Evolutionary conservation across 2,113 vertebrate species (phyloP).

Genomic region (Ptychochromis oligacanthus): DNA sequence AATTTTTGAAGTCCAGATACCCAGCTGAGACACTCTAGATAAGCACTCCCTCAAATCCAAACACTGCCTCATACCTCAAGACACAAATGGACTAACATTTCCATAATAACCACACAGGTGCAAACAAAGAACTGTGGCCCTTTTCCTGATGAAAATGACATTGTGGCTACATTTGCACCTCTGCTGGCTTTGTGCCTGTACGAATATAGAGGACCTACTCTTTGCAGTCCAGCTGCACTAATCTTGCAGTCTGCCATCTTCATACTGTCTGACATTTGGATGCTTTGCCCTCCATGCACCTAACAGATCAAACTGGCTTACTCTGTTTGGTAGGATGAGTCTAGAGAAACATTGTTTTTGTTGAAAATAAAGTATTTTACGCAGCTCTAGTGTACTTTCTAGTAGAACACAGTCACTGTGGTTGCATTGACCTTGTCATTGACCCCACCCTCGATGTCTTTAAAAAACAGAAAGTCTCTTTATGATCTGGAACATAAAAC

Average conservation of each 20-base stretch:
- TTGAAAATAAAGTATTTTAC: conserved; percentile 9
- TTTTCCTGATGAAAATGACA: conserved; percentile 21
- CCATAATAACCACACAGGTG: not conserved
- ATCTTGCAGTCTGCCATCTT: conserved; percentile 33
- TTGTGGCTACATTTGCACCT: conserved; percentile 31
- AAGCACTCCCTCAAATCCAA: not conserved
- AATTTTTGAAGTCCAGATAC: not conserved
- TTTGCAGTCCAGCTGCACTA: conserved; percentile 17
- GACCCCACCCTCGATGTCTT: not conserved
- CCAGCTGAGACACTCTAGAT: not conserved
- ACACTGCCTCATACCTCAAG: not conserved
- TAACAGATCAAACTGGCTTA: conserved; percentile 12
- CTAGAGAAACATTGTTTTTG: conserved; percentile 13
- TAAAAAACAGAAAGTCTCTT: not conserved
- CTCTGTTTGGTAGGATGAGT: conserved; percentile 7
- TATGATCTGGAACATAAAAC: conserved; percentile 4
- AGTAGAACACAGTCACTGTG: not conserved
- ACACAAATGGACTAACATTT: not conserved
- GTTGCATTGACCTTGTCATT: not conserved
- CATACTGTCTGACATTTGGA: conserved; percentile 52
- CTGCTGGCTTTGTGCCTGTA: conserved; percentile 29
- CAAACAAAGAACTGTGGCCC: not conserved
- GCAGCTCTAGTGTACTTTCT: not conserved
- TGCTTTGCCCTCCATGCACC: conserved; percentile 20
- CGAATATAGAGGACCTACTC: conserved; percentile 37